Evolutionary conservation across 2,113 vertebrate species (phyloP).

Genomic region (Cochlearius cochlearius): DNA sequence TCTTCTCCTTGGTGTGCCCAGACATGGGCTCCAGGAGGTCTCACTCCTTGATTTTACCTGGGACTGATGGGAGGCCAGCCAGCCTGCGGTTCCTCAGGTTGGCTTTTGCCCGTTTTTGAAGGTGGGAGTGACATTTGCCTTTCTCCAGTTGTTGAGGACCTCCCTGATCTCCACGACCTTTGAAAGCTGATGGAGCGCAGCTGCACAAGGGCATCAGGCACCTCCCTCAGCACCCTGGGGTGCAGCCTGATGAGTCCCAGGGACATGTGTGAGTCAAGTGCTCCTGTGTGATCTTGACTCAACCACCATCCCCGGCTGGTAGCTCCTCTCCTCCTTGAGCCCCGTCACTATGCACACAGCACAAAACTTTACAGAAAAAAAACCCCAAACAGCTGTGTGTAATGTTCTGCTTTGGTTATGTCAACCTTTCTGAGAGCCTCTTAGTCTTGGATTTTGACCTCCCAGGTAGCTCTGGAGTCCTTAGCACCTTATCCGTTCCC

Average conservation of each 20-base stretch:
- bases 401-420: not conserved
- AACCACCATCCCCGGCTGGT: not conserved
- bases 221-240: not conserved
- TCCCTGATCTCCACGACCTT: not conserved
- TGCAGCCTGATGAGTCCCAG: not conserved
- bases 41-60: not conserved
- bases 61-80: accelerated
- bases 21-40: not conserved
- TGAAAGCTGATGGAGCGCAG: not conserved
- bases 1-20: not conserved
- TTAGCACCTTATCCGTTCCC: not conserved
- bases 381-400: not conserved
- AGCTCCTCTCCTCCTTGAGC: not conserved
- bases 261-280: accelerated
- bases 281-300: accelerated
- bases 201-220: not conserved
- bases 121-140: not conserved
- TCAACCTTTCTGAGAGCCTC: not conserved
- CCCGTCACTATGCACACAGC: not conserved
- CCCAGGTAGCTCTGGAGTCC: not conserved
- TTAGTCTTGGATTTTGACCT: not conserved
- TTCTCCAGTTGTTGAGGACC: not conserved
- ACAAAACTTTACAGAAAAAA: not conserved
- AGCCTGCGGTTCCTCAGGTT: accelerated
- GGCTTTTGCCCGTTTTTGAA: not conserved